Evolutionary conservation across 2,797 vertebrate genomes (phyloP).

Genomic region (Danio tinwini): DNA sequence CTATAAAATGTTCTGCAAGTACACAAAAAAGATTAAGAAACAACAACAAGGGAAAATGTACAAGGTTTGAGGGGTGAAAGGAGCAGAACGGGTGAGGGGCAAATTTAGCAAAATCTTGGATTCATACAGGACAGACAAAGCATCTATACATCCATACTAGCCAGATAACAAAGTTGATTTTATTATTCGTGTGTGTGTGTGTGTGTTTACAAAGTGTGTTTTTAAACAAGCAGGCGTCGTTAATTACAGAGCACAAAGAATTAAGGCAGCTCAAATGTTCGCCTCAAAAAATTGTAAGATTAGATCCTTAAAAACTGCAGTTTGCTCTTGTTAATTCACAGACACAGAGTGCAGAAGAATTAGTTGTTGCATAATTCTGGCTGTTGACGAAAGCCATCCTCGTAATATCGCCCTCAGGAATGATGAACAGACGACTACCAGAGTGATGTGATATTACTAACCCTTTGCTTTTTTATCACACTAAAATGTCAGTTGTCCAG

Average conservation of each 20-base stretch:
- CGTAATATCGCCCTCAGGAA: conserved; percentile 63
- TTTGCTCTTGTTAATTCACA: conserved; percentile 62
- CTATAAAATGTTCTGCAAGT: conserved; percentile 81
- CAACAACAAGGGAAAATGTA: conserved; percentile 81
- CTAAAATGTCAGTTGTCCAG: neutral
- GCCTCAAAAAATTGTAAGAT: conserved; percentile 71
- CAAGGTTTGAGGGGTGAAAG: conserved; percentile 62
- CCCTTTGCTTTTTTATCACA: neutral
- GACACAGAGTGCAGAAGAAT: conserved; percentile 62
- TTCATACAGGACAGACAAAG: conserved; percentile 81
- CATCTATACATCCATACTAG: conserved; percentile 85
- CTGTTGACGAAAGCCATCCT: conserved; percentile 67
- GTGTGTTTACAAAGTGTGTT: conserved; percentile 78
- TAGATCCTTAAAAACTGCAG: conserved; percentile 65
- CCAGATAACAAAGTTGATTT: conserved; percentile 81
- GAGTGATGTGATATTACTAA: conserved; percentile 1
- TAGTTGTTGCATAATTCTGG: conserved; percentile 80
- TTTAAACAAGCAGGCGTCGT: conserved; percentile 71
- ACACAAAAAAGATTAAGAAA: conserved; percentile 81
- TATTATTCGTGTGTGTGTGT: conserved; percentile 54
- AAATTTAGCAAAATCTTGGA: conserved; percentile 78
- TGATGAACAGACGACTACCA: conserved; percentile 57
- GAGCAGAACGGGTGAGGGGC: conserved; percentile 55
- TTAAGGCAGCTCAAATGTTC: conserved; percentile 84
- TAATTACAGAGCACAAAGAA: conserved; percentile 79